Evolutionary conservation across 2,797 vertebrate genomes (phyloP), one percentile per base, ranked within the genome.

Genomic region (Manis crassicaudata): DNA sequence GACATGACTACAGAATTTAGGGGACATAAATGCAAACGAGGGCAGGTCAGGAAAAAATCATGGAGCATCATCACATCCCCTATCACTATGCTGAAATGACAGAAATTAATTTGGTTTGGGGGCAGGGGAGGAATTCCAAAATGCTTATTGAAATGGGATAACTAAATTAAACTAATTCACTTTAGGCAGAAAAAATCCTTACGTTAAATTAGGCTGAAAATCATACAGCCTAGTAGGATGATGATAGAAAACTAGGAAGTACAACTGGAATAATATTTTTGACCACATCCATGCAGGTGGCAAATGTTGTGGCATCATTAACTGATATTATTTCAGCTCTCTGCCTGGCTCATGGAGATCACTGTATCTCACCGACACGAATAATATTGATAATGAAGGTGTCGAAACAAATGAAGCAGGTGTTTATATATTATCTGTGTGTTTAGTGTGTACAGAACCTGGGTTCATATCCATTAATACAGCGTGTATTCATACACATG

Each of bases 1-100:
- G 94, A 90, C 72, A 84, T 95, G 96, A 96, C 94, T 16, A 90
- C 8, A 83, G 29, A 84, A 94, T 95, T 96, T 82, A 93, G 97
- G 95, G 96, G 96, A 93, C 95, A 54, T 97, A 94, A 92, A 81
- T 96, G 93, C 96, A 52, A 82, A 96, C 35, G 77, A 90, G 90
- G 85, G 76, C 90, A 95, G 79, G 86, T 97, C 40, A 65, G 0
- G 0, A 89, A 96, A 96, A 96, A 96, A 88, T 3, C 29, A 63
- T 0, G 76, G 52, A 50, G 88, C 91, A 90, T 96, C 68, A 68
- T 4, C 14, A 18, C 0, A 6, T 89, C 90, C 96, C 87, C 92
- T 96, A 52, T 95, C 46, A 67, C 88, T 85, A n/a, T n/a, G 92
- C 50, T 88, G 85, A 97, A 77, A 96, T 35, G 12, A 97, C 90